Base-by-base conservation (phyloP, 2,888 invertebrate species). In the Morpho helenor region DNA sequence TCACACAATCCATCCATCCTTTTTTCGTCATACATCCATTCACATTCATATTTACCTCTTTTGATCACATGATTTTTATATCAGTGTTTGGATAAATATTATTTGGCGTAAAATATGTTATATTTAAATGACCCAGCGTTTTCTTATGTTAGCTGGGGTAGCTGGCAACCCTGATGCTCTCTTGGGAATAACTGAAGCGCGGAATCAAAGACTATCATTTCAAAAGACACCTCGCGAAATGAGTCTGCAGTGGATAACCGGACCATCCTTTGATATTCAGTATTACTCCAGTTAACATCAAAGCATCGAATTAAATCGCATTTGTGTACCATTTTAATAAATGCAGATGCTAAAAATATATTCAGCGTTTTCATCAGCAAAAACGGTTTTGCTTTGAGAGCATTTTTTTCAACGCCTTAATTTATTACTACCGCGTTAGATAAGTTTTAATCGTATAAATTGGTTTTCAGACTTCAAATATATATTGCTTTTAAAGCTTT, bases 201-300 rank as follows among this genome's bases (percentile, higher is more conserved):
- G 40, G 50, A 57, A 61, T 61, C 63, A 65, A 63, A 65, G 63
- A 61, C 59, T 59, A 57, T 55, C 46, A 56, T 65, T 61, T 63
- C 42, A 65, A 65, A 59, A 63, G 63, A 63, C 65, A 59, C 60
- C 58, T 60, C 55, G 54, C 54, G 50, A 52, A 57, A 51, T 58
- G 57, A 59, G 62, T 55, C 62, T 59, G 47, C 61, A 55, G 55
- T 59, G 59, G 59, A 55, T 57, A 61, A 52, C 54, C 55, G 49
- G 59, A 61, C 62, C 59, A 61, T 61, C 58, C 51, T 62, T 64
- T 64, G 62, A 59, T 57, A 59, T 61, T 63, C 54, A 63, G 61
- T 61, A 63, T 61, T 59, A 59, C 56, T 63, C 61, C 54, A 53
- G 57, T 60, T 63, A 58, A 60, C 60, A 48, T 56, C 51, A 61